A percentile compares a stretch with the other conserved stretches of the same genome.
Conservation (phyloP, 2,113 vertebrate genomes). For the Myxocyprinus asiaticus region DNA sequence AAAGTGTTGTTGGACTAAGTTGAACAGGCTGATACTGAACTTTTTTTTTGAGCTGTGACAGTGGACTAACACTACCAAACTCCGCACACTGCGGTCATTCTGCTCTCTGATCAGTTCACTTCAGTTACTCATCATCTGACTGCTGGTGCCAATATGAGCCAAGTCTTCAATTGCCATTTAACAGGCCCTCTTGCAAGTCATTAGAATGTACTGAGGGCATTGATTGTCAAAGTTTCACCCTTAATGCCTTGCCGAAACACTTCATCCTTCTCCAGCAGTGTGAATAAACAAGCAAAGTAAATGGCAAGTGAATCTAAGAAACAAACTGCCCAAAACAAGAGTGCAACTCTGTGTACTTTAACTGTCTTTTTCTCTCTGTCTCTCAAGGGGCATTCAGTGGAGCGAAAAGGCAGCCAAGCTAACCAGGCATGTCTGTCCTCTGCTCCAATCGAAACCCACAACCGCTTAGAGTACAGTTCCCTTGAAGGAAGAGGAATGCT, state of each 20-base stretch:
- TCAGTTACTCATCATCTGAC: neutral
- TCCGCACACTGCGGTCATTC: neutral
- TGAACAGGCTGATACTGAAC: neutral
- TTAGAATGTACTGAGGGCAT: constrained; percentile 2
- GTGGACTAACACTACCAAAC: neutral
- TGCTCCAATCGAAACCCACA: constrained; percentile 40
- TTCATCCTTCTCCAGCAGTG: constrained; percentile 51
- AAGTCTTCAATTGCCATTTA: constrained; percentile 20
- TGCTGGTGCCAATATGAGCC: neutral
- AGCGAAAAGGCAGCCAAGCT: constrained; percentile 64
- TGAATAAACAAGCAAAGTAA: constrained; percentile 65
- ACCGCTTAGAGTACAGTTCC: constrained; percentile 7
- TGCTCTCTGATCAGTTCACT: constrained; percentile 18
- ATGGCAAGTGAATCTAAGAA: constrained; percentile 62
- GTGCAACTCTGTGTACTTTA: constrained; percentile 54
- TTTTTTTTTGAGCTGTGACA: constrained; percentile 22
- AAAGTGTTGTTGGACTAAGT: neutral
- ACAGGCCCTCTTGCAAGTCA: constrained; percentile 4
- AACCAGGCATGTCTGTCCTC: constrained; percentile 63
- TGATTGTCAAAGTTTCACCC: constrained; percentile 28
- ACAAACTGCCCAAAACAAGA: constrained; percentile 58
- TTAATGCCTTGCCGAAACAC: constrained; percentile 6
- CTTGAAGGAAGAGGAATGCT: constrained; percentile 32
- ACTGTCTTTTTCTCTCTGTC: constrained; percentile 50
- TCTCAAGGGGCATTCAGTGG: constrained; percentile 60